Evolutionary conservation across 2,797 vertebrate genomes (phyloP), one percentile per base, ranked within the genome.

Genomic region (Molothrus aeneus): DNA sequence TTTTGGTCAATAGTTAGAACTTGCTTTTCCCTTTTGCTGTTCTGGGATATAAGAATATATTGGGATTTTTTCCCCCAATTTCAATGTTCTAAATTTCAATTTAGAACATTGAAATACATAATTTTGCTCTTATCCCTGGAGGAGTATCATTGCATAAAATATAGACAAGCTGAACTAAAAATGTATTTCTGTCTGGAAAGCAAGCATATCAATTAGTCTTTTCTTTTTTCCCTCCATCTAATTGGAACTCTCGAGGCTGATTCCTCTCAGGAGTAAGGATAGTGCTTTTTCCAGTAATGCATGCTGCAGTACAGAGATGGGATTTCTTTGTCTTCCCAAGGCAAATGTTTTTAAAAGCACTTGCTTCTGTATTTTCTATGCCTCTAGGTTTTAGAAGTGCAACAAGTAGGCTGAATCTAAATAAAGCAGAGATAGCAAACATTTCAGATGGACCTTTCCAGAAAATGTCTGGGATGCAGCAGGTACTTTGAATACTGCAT

Each of bases 151-250:
- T 34, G 42, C 74, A 72, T 86, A 54, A 83, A 86, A 34, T 61
- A 54, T 1, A 77, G 61, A 45, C 32, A 83, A 77, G n/a, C 43
- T 75, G 77, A 70, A 75, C 29, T 65, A 59, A 64, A 84, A 95
- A 40, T 48, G 17, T 19, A 4, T 43, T 90, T 86, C 36, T 94
- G 38, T 74, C 50, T 90, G 73, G 34, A 75, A 89, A 91, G 47
- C 31, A 68, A 78, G 29, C 48, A 50, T 65, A 29, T 84, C 66
- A 90, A 31, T 68, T 70, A 64, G n/a, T 29, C 24, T 59, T 51
- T 29, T 48, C 16, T 31, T 54, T 45, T 34, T 8, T 1, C 9
- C 5, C 9, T 19, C 51, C 8, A 6, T 32, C 73, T 75, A 48
- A 68, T 63, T 66, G 65, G 60, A 88, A 75, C 82, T 88, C 80